A percentile compares a stretch with the other conserved stretches of the same genome.
Conservation (phyloP, 2,888 invertebrate genomes). For the Apomyelois bistriatella region DNA sequence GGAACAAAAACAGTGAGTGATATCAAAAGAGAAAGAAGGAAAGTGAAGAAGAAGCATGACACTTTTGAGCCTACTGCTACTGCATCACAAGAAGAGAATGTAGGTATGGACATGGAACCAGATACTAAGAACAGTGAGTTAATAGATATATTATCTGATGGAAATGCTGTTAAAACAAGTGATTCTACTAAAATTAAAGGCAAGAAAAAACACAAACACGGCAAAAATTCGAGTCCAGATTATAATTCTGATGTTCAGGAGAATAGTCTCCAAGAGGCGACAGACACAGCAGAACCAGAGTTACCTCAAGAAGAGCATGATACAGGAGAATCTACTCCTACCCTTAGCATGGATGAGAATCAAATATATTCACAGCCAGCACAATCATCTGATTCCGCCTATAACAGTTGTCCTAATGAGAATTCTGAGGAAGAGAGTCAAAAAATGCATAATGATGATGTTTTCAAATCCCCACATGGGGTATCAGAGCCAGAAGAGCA, state of each 20-base stretch:
- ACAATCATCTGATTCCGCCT: constrained; percentile 66
- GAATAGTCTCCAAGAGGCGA: constrained; percentile 26
- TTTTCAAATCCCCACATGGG: constrained; percentile 67
- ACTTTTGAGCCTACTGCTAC: constrained; percentile 33
- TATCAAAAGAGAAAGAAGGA: constrained; percentile 64
- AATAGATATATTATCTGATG: constrained; percentile 57
- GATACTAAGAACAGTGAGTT: constrained; percentile 52
- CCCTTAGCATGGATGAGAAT: constrained; percentile 43
- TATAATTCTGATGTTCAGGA: constrained; percentile 33
- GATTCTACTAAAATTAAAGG: constrained; percentile 41
- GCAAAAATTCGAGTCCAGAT: constrained; percentile 53
- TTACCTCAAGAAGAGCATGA: constrained; percentile 35
- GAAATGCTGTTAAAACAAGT: constrained; percentile 39
- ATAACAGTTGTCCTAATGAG: constrained; percentile 71
- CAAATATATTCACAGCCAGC: constrained; percentile 50
- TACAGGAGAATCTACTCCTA: constrained; percentile 33
- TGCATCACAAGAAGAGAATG: constrained; percentile 38
- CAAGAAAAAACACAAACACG: constrained; percentile 52
- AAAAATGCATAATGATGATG: constrained; percentile 60
- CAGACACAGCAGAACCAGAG: constrained; percentile 32
- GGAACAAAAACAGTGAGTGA: constrained; percentile 63
- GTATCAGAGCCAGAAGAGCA: constrained; percentile 56
- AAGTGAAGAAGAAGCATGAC: constrained; percentile 59
- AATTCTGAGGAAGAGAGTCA: constrained; percentile 62
- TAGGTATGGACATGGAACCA: constrained; percentile 40